Evolutionary conservation across 2,113 vertebrate species (phyloP).

Genomic region (Microtus oregoni): DNA sequence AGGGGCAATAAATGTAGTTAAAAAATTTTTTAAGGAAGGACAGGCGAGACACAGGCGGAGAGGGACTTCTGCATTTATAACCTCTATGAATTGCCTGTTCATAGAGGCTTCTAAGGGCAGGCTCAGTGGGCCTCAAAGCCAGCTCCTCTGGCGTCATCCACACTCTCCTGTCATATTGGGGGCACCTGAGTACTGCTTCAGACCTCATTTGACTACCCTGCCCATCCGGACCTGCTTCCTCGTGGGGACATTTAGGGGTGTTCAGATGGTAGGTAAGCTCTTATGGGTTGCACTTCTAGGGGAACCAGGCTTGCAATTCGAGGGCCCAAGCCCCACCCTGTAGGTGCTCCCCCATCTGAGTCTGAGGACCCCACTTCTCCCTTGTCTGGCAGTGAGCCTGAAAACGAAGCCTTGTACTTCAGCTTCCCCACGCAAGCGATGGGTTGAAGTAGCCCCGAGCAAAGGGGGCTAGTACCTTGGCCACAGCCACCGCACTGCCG

Average conservation of each 20-base stretch:
- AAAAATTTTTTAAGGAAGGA: too few relatives aligned
- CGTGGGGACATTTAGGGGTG: neutral
- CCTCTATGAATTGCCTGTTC: too few relatives aligned
- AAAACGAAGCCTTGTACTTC: neutral
- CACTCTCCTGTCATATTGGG: neutral
- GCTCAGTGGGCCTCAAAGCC: neutral
- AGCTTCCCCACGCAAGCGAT: neutral
- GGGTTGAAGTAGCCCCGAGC: constrained; percentile 21
- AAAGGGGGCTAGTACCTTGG: constrained; percentile 90
- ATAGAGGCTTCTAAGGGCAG: too few relatives aligned
- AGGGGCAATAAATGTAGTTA: neutral
- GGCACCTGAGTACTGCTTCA: neutral
- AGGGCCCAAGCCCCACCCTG: too few relatives aligned
- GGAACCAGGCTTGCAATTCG: neutral
- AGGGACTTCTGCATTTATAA: too few relatives aligned
- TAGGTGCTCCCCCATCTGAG: neutral
- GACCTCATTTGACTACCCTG: neutral
- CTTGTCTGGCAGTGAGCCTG: neutral
- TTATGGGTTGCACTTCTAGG: neutral
- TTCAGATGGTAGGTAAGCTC: neutral
- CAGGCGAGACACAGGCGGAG: too few relatives aligned
- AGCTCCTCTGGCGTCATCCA: neutral
- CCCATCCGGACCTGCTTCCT: neutral
- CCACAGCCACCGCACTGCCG: constrained; percentile 93
- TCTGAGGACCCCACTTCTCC: neutral